Evolutionary conservation across 2,113 vertebrate species (phyloP), one percentile per base, ranked within the genome.

Genomic region (Centrocercus urophasianus): DNA sequence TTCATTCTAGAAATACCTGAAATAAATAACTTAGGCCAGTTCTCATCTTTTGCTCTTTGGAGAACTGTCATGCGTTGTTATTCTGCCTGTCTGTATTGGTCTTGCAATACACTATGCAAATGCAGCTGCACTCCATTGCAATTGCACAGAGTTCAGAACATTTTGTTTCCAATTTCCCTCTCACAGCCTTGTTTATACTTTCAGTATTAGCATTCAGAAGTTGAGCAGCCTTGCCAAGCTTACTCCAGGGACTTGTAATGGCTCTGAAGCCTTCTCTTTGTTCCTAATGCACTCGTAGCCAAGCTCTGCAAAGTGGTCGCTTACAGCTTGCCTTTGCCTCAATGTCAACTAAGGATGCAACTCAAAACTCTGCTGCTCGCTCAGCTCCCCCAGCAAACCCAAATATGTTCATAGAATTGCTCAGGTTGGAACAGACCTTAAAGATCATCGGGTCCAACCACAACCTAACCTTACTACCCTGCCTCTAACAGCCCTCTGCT

Each of bases 41-140:
- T 59, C 16, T 19, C 56, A 64, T 52, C 63, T 57, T 22, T 45
- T n/a, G 4, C 28, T 59, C 5, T 78, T 45, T 63, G 24, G 54
- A 43, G 34, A 43, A 32, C 16, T 25, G 11, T 15, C 72, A 63
- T 27, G 22, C 32, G 45, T 45, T 32, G 36, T 47, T n/a, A 0
- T n/a, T 67, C 61, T 17, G 27, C 27, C 85, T 38, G 47, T 60
- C 28, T 78, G 34, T 28, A 3, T 19, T 73, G 4, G 7, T 25
- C 20, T 20, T 8, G 25, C 42, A 43, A 43, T 43, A 34, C 21
- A 20, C 45, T 4, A 11, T 59, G 6, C 1, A 8, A 60, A 21
- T 17, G 1, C 2, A 70, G 52, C 43, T 20, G 28, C 50, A 9
- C 52, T 10, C 16, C 6, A 0, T 9, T 42, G 52, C 34, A 8